phyloP scores from a whole-genome alignment of 2,797 vertebrate genomes.

The Valencia hispanica region DNA sequence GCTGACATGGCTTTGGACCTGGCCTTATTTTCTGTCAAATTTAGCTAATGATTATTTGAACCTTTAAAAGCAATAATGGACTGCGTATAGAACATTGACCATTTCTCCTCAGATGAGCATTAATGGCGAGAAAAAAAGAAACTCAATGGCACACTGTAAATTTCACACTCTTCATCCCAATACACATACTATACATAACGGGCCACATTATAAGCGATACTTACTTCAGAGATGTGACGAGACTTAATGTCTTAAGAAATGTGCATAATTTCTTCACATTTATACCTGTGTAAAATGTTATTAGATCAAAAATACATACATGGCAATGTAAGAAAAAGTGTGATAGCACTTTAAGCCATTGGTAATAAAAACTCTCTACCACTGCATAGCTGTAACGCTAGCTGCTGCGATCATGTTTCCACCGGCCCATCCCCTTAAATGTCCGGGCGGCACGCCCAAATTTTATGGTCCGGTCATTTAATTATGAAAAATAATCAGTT shows the following conservation, averaged over 20 bases:
- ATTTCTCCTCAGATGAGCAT: background rate
- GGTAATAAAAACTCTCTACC: background rate
- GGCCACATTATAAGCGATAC: background rate
- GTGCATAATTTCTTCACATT: background rate
- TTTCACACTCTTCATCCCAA: background rate
- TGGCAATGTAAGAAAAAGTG: too few species aligned
- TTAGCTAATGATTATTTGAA: background rate
- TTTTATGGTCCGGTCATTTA: too few species aligned
- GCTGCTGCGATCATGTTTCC: too few species aligned
- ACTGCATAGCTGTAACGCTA: too few species aligned
- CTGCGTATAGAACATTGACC: background rate
- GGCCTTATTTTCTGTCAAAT: background rate
- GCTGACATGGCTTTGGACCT: background rate
- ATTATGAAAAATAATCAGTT: too few species aligned
- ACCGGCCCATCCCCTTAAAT: too few species aligned
- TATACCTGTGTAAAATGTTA: background rate
- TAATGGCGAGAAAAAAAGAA: background rate
- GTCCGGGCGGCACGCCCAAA: too few species aligned
- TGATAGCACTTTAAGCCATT: background rate
- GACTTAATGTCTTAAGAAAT: background rate
- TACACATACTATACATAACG: background rate
- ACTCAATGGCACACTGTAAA: background rate
- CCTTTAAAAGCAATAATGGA: background rate
- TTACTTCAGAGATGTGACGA: background rate
- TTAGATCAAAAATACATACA: background rate